Conservation (phyloP, 2,888 invertebrate species). For the Ennomos erosarius region DNA sequence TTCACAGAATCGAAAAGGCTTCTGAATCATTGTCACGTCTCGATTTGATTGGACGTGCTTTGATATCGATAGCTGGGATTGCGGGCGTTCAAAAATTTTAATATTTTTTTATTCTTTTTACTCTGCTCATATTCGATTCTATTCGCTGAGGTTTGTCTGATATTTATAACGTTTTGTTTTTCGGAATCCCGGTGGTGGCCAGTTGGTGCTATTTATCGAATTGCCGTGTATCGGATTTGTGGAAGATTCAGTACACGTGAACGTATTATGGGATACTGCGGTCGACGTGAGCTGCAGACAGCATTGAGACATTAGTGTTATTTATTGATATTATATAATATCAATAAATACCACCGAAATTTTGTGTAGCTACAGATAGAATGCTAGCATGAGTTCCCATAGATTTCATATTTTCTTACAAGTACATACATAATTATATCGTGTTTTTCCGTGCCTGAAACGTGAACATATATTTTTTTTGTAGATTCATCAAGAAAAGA, state of each 20-base stretch:
- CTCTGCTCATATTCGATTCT: conserved; percentile 77
- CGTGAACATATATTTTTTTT: too few relatives aligned
- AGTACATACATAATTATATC: too few relatives aligned
- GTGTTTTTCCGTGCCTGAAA: too few relatives aligned
- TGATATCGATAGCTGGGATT: conserved; percentile 82
- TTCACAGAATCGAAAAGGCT: conserved; percentile 78
- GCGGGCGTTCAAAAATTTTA: conserved; percentile 76
- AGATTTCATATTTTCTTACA: background rate
- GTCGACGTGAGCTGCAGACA: conserved; percentile 24
- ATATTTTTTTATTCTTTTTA: conserved; percentile 63
- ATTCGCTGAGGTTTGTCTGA: conserved; percentile 71
- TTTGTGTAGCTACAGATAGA: background rate
- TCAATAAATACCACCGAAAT: too few relatives aligned
- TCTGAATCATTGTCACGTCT: conserved; percentile 83
- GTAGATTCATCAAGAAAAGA: too few relatives aligned
- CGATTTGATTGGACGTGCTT: conserved; percentile 84
- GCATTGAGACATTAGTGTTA: conserved; percentile 24
- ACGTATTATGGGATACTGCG: conserved; percentile 26
- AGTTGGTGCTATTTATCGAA: conserved; percentile 61
- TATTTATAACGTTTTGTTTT: conserved; percentile 76
- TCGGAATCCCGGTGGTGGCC: conserved; percentile 55
- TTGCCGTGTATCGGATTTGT: conserved; percentile 49
- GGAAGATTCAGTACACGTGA: conserved; percentile 38
- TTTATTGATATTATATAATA: conserved; percentile 22
- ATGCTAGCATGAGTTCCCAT: conserved; percentile 1